phyloP scores from a whole-genome alignment of 2,113 vertebrate species.

The Cathartes aura region DNA sequence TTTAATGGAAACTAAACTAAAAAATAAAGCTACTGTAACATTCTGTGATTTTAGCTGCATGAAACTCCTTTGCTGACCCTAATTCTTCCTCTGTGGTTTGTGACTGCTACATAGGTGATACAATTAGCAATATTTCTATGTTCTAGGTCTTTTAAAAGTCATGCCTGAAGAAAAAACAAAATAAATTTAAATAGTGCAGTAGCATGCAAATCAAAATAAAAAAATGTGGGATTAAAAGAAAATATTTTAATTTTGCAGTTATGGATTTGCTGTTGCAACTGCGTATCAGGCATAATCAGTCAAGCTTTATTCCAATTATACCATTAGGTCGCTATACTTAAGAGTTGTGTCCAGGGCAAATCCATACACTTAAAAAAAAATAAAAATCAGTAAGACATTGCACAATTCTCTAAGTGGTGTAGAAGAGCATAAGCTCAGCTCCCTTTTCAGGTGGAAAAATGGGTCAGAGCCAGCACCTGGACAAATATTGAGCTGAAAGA shows the following conservation, averaged over 20 bases:
- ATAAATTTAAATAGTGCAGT: not conserved
- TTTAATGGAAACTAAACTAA: not conserved
- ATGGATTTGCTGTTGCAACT: not conserved
- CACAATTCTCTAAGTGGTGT: not conserved
- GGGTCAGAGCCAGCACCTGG: not conserved
- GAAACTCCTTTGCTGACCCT: not conserved
- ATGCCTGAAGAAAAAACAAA: not conserved
- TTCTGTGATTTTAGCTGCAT: not conserved
- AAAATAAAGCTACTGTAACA: not conserved
- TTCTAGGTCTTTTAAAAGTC: not conserved
- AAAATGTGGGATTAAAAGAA: not conserved
- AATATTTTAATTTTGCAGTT: not conserved
- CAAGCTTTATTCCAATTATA: not conserved
- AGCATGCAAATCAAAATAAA: not conserved
- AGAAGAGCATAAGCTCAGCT: not conserved
- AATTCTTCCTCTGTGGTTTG: not conserved
- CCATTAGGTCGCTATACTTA: not conserved
- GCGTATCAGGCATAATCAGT: not conserved
- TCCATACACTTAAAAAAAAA: not conserved
- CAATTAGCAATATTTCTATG: not conserved
- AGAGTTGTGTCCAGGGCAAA: not conserved
- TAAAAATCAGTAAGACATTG: not conserved
- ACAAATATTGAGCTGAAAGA: not conserved
- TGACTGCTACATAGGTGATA: not conserved
- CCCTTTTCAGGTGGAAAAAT: not conserved